Conservation (phyloP, 2,113 vertebrate genomes). For the human region DNA sequence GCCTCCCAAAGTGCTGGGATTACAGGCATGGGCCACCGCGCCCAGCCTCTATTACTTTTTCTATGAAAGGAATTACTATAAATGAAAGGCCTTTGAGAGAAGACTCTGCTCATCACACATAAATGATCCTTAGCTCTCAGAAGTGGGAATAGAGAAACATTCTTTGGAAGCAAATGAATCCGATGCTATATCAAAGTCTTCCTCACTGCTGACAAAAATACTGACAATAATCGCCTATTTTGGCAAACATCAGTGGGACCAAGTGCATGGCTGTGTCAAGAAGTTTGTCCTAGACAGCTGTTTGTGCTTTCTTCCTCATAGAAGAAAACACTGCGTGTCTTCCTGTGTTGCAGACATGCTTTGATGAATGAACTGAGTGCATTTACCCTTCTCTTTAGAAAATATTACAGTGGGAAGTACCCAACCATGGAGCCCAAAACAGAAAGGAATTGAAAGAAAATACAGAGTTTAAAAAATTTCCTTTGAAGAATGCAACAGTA, state of each 20-base stretch:
- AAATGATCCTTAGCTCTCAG: constrained; percentile 12
- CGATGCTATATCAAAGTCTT: constrained; percentile 6
- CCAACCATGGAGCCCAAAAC: not conserved
- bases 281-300: not conserved
- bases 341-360: not conserved
- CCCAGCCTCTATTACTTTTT: not conserved
- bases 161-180: constrained; percentile 38
- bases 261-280: not conserved
- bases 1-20: too few species aligned
- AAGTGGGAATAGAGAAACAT: not conserved
- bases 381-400: not conserved
- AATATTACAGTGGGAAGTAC: not conserved
- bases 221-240: too few species aligned
- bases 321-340: not conserved
- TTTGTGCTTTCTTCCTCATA: not conserved
- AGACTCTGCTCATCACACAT: not conserved
- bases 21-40: too few species aligned
- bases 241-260: not conserved
- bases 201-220: not conserved
- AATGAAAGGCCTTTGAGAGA: not conserved
- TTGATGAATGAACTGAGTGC: not conserved
- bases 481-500: constrained; percentile 32
- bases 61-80: not conserved
- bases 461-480: not conserved
- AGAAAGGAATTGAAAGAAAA: constrained; percentile 14